Evolutionary conservation across 1,140 invertebrate species (phyloP).

Genomic region (Drosophila orena): DNA sequence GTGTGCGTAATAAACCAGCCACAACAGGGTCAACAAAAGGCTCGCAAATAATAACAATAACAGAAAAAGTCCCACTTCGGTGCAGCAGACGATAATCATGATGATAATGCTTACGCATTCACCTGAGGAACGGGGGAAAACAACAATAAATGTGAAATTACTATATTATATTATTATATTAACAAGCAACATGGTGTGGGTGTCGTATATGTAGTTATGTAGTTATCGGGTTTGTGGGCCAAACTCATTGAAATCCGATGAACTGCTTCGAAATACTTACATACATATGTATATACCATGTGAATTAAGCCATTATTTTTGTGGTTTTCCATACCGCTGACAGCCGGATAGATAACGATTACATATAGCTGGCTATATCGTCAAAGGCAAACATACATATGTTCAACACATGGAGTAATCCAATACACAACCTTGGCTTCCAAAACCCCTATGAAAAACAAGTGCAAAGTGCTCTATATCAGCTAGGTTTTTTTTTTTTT

Average conservation of each 20-base stretch:
- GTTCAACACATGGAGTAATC: slow-evolving; percentile 48
- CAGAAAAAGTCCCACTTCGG: slow-evolving; percentile 44
- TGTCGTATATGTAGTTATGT: slow-evolving; percentile 29
- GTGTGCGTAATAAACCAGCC: slow-evolving; percentile 52
- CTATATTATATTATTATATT: slow-evolving; percentile 10
- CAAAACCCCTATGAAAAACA: slow-evolving; percentile 11
- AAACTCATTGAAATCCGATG: slow-evolving; percentile 42
- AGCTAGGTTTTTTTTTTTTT: neutral
- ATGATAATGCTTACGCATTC: slow-evolving; percentile 20
- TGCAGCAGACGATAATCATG: slow-evolving; percentile 17
- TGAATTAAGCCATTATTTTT: slow-evolving; percentile 12
- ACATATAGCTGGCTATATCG: slow-evolving; percentile 5
- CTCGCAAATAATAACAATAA: slow-evolving; percentile 40
- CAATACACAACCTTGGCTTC: slow-evolving; percentile 51
- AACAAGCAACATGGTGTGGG: slow-evolving; percentile 14
- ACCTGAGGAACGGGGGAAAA: slow-evolving; percentile 25
- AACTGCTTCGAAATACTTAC: slow-evolving; percentile 13
- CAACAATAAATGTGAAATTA: slow-evolving; percentile 21
- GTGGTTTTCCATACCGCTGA: slow-evolving; percentile 24
- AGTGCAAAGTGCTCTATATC: slow-evolving; percentile 11
- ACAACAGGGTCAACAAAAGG: slow-evolving; percentile 59
- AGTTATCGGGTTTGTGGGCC: slow-evolving; percentile 52
- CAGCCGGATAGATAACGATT: slow-evolving; percentile 18
- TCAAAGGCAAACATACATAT: slow-evolving; percentile 28
- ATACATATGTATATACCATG: slow-evolving; percentile 14